Base-by-base conservation (phyloP, 2,888 invertebrate species). In the Melieria omissa region DNA sequence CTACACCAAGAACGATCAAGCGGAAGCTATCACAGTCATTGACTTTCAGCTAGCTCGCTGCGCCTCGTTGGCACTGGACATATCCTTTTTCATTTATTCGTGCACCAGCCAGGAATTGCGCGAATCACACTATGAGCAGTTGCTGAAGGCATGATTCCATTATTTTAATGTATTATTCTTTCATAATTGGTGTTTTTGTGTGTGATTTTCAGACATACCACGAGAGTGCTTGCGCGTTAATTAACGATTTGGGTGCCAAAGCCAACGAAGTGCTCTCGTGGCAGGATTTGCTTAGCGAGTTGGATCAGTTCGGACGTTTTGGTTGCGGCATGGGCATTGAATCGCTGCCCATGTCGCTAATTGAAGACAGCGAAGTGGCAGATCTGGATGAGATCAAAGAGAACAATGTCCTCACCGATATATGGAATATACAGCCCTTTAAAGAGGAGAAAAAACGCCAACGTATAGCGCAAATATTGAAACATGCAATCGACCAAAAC, bases 11-110 rank as follows among this genome's bases (percentile, higher is more conserved):
- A 75, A 77, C 8, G 82, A 80, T 0, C 61, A 76, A 4, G 78
- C 86, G 0, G 74, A 82, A 45, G 80, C 80, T 46, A 81, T 83
- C 4, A 89, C 90, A 77, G 88, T 93, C 73, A 91, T 93, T 49
- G 93, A 93, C 80, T 93, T 92, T 78, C 93, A 93, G 82, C 80
- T 93, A 60, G 84, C 91, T 0, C 88, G 85, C 12, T 80, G 81
- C 65, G 77, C 83, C n/a, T 85, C 85, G 0, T 44, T 84, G 46
- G 85, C 74, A 3, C 70, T 85, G 46, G 85, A 85, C 60, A 64
- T 85, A 8, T 80, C 79, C 0, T 92, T 93, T 77, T 89, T 90
- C 74, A 83, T 91, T 14, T 91, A 90, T 77, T 86, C 91, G 0
- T 93, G 93, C 76, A 91, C 92, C 0, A 88, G 89, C 41, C 84